phyloP scores from a whole-genome alignment of 2,888 invertebrate species.

The Metacarcinus magister region DNA sequence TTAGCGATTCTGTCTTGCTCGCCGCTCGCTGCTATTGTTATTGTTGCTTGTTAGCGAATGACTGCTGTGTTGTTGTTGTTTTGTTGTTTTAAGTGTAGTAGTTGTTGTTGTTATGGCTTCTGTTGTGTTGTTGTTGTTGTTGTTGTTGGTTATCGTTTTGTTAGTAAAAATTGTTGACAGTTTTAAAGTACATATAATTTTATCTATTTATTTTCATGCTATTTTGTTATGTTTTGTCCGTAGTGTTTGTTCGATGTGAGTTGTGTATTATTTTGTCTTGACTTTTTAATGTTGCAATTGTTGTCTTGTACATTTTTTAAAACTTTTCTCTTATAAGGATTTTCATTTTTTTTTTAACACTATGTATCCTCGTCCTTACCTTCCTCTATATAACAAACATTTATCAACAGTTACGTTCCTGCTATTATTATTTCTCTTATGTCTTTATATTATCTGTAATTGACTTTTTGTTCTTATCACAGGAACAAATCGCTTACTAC shows the following conservation, averaged over 20 bases:
- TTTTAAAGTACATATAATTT: no score
- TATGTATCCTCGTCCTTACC: no score
- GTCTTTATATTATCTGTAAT: background rate
- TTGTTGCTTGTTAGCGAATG: constrained; percentile 18
- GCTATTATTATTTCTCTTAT: background rate
- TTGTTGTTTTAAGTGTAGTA: background rate
- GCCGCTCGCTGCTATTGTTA: background rate
- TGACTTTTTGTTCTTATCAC: background rate
- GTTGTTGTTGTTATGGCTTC: background rate
- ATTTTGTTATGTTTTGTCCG: background rate
- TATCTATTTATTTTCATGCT: no score
- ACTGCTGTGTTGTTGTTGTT: background rate
- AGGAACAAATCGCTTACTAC: background rate
- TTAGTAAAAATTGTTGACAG: background rate
- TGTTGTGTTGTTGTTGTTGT: background rate
- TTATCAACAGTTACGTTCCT: no score
- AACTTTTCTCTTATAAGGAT: no score
- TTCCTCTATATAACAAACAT: no score
- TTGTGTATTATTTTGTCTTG: no score
- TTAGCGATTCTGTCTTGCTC: background rate
- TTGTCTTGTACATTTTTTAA: background rate
- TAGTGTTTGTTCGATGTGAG: background rate
- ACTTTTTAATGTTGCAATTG: background rate
- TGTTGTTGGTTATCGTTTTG: constrained; percentile 26
- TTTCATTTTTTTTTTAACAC: no score